Conservation (phyloP, 2,113 vertebrate species). For the Taurulus bubalis region DNA sequence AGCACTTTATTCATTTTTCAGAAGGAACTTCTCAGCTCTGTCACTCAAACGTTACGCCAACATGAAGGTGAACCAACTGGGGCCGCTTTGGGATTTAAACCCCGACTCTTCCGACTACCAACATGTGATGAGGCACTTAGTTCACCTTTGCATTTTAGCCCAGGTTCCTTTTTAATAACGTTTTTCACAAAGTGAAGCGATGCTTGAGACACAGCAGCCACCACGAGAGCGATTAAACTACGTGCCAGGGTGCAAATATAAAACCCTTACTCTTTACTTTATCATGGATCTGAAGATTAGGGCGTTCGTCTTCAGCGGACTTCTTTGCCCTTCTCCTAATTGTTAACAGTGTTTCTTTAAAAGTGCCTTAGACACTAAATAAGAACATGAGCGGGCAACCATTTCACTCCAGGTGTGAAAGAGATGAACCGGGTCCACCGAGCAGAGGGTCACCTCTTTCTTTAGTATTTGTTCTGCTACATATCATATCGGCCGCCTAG, state of each 20-base stretch:
- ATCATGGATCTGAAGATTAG: constrained; percentile 20
- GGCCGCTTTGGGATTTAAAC: constrained; percentile 22
- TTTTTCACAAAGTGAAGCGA: not conserved
- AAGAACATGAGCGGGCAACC: constrained; percentile 83
- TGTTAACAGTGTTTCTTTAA: constrained; percentile 85
- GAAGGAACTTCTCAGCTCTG: not conserved
- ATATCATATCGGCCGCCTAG: constrained; percentile 82
- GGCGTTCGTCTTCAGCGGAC: constrained; percentile 22
- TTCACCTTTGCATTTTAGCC: not conserved
- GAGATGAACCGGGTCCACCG: constrained; percentile 37
- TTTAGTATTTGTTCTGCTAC: constrained; percentile 84
- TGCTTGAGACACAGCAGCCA: constrained; percentile 9
- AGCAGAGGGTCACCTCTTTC: constrained; percentile 49
- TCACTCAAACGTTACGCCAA: constrained; percentile 22
- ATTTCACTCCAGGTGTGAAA: constrained; percentile 14
- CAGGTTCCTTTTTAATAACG: not conserved
- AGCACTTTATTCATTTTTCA: not conserved
- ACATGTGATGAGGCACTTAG: constrained; percentile 19
- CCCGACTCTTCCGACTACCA: not conserved
- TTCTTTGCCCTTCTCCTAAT: constrained; percentile 40
- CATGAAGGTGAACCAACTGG: not conserved
- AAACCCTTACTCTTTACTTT: not conserved
- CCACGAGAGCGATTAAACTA: constrained; percentile 1
- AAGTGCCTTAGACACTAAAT: constrained; percentile 98
- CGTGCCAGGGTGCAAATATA: not conserved